Evolutionary conservation across 2,797 vertebrate species (phyloP), one percentile per base, ranked within the genome.

Genomic region (Acanthurus tractus): DNA sequence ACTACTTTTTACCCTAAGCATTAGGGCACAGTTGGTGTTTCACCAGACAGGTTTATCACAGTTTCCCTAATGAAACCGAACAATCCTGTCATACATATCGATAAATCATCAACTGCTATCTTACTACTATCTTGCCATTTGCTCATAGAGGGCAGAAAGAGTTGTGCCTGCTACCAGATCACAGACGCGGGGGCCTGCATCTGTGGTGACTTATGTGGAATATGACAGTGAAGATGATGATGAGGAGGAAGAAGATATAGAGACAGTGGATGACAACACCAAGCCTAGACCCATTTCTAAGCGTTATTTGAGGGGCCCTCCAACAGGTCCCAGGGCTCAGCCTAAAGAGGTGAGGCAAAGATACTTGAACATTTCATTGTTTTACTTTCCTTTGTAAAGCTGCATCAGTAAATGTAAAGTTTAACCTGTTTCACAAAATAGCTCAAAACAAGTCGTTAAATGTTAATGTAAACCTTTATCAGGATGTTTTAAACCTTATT

Each of bases 281-380:
- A 62, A 57, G 78, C 44, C 80, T 66, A 86, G 64, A 72, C 73
- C 79, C 8, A 83, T 89, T 18, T 13, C 61, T 54, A 57, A 72
- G 2, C n/a, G 80, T 29, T 76, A 92, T 25, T 65, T 86, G 46
- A 83, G 90, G 67, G 86, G 88, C 22, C 92, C 93, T 15, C 91
- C 87, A 0, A 70, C 72, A 1, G 65, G 82, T 44, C 74, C 77
- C 29, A 78, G 72, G 62, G 25, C 44, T 57, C 70, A 22, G 50
- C 8, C 85, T 1, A 85, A 89, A 76, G 86, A 86, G 88, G 81
- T 92, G 88, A 93, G 71, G 63, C 45, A 62, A 8, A 62, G 7
- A n/a, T 7, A 18, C 18, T 40, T 13, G 22, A 68, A 22, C 55
- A 7, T 18, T 4, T 29, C 5, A 29, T 4, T 2, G 4, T 38